Conservation (phyloP, 2,113 vertebrate genomes). For the Platysternon megacephalum region DNA sequence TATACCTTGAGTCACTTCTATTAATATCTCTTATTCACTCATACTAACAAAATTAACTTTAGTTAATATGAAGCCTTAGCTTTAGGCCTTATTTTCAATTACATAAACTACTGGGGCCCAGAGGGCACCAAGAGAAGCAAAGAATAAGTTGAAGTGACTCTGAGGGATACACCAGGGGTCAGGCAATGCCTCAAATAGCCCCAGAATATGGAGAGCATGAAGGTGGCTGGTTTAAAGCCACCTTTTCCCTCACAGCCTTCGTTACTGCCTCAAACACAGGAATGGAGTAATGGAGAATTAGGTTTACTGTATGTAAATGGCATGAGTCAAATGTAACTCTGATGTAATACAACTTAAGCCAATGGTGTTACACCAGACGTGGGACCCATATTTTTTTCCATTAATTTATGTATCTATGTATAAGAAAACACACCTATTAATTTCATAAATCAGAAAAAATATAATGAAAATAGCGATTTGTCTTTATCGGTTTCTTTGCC, state of each 20-base stretch:
- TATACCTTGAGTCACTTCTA: no score
- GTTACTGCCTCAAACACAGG: neutral
- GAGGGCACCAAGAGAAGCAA: neutral
- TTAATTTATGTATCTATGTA: neutral
- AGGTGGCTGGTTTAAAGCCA: neutral
- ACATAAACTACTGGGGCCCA: neutral
- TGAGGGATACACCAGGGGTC: neutral
- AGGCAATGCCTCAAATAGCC: neutral
- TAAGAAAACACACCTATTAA: neutral
- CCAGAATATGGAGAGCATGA: neutral
- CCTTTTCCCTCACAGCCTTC: rapidly evolving
- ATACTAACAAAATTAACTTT: no score
- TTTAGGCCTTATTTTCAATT: no score
- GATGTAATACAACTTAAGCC: neutral
- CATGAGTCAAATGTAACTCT: neutral
- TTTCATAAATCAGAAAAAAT: constrained; percentile 2
- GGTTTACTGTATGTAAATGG: neutral
- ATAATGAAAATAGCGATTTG: neutral
- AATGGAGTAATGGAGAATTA: neutral
- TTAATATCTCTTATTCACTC: no score
- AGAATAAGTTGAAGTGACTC: neutral
- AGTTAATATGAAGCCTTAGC: no score
- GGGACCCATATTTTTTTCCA: neutral
- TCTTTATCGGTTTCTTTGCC: neutral
- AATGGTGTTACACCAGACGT: neutral